Evolutionary conservation across 2,888 invertebrate genomes (phyloP).

Genomic region (Halictus quadricinctus): DNA sequence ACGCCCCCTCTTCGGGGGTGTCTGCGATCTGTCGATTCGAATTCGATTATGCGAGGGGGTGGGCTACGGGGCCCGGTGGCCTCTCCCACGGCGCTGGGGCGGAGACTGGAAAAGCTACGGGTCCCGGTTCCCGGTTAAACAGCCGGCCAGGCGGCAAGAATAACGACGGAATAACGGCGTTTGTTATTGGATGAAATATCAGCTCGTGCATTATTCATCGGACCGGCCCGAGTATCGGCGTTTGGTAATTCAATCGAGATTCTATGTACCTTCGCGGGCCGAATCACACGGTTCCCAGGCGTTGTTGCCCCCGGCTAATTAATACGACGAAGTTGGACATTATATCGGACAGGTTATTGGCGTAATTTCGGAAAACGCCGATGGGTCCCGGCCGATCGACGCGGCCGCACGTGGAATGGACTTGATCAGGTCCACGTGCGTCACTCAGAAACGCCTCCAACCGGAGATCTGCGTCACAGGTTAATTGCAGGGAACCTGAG

Average conservation of each 20-base stretch:
- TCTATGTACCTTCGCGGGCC: conserved; percentile 50
- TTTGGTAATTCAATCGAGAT: conserved; percentile 67
- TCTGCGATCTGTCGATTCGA: no score
- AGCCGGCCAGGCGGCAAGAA: conserved; percentile 27
- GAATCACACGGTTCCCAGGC: conserved; percentile 42
- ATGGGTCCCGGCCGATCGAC: neutral
- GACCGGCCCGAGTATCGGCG: conserved; percentile 52
- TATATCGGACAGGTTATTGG: conserved; percentile 55
- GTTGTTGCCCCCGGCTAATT: conserved; percentile 63
- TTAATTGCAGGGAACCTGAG: neutral
- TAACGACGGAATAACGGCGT: conserved; percentile 44
- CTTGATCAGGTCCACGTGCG: neutral
- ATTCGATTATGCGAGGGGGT: no score
- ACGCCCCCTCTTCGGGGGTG: no score
- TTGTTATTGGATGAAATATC: conserved; percentile 64
- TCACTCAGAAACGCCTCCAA: neutral
- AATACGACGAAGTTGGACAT: conserved; percentile 62
- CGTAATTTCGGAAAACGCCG: conserved; percentile 53
- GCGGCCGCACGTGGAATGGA: neutral
- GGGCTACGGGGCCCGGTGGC: neutral
- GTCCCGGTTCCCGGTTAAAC: conserved; percentile 35
- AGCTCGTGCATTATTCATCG: conserved; percentile 69
- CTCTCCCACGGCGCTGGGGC: neutral
- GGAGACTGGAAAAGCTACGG: conserved; percentile 22
- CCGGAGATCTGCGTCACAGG: neutral